These are phyloP conservation scores for Papilio polytes DNA, from an alignment of 1,140 invertebrate genomes.

Conservation along the genomic window DNA sequence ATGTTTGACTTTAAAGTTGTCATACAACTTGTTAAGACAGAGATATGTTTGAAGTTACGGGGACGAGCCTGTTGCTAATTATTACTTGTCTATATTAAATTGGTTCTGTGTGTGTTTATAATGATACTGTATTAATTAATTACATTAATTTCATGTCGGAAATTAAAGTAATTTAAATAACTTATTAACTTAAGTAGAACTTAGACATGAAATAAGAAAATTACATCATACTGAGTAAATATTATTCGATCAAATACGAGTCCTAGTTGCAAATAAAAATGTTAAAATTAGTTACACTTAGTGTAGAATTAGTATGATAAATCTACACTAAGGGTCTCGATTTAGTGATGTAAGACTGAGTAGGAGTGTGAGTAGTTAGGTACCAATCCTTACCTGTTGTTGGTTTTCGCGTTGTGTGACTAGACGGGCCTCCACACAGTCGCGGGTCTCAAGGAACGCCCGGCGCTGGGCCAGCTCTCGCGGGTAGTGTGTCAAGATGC, in stretches of 20 bases:
- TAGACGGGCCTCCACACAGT: conserved; percentile 96
- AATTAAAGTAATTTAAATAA: too few species aligned
- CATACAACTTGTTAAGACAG: not conserved
- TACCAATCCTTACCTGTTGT: conserved; percentile 91
- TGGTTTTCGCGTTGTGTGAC: conserved; percentile 97
- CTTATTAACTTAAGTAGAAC: too few species aligned
- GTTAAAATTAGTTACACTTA: too few species aligned
- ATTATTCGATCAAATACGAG: too few species aligned
- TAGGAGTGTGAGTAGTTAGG: not conserved
- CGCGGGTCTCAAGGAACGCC: conserved; percentile 97
- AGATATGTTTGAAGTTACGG: not conserved
- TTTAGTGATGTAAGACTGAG: too few species aligned
- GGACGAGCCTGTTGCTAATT: not conserved
- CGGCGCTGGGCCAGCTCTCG: conserved; percentile 95
- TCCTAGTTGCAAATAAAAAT: too few species aligned
- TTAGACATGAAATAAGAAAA: too few species aligned
- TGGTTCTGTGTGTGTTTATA: too few species aligned
- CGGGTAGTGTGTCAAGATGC: conserved; percentile 96
- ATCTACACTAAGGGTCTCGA: not conserved
- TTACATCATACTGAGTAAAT: too few species aligned
- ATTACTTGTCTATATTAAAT: not conserved
- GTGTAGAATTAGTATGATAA: not conserved
- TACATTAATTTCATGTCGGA: too few species aligned
- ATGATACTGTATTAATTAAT: too few species aligned
- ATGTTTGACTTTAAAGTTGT: not conserved